Evolutionary conservation across 2,888 invertebrate species (phyloP).

Genomic region (Acheta domesticus): DNA sequence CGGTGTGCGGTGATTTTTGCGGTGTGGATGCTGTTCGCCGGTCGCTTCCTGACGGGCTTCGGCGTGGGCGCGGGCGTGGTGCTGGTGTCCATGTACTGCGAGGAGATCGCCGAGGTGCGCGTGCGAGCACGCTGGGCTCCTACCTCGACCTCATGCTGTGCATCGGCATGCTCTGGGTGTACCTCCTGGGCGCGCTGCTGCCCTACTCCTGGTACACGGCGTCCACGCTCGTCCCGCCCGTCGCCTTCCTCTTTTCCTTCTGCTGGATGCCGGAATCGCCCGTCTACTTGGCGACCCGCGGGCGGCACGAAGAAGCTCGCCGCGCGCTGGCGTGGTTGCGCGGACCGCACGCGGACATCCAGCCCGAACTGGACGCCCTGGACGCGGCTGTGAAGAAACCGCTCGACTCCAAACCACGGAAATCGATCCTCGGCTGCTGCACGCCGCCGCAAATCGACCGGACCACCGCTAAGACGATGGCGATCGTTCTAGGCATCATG

Average conservation of each 20-base stretch:
- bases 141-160: slow-evolving; percentile 19
- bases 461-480: background rate
- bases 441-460: background rate
- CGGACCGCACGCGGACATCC: background rate
- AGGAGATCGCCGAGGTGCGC: slow-evolving; percentile 45
- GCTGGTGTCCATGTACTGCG: slow-evolving; percentile 48
- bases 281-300: background rate
- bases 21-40: slow-evolving; percentile 20
- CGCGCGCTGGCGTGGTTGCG: background rate
- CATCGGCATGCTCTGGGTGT: slow-evolving; percentile 20
- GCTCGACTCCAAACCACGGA: too few relatives aligned
- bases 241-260: background rate
- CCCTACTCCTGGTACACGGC: background rate
- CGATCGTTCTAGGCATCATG: background rate
- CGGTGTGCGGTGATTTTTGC: fast-evolving
- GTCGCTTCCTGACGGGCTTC: slow-evolving; percentile 41
- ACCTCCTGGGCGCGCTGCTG: background rate
- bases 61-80: slow-evolving; percentile 46
- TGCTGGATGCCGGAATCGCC: slow-evolving; percentile 23
- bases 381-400: too few relatives aligned
- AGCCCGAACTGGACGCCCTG: background rate
- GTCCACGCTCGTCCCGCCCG: background rate
- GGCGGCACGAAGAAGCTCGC: background rate
- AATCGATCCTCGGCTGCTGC: background rate
- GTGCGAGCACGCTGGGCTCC: background rate